Base-by-base conservation (phyloP, 2,888 invertebrate genomes). In the Neoscelio sp. region DNA sequence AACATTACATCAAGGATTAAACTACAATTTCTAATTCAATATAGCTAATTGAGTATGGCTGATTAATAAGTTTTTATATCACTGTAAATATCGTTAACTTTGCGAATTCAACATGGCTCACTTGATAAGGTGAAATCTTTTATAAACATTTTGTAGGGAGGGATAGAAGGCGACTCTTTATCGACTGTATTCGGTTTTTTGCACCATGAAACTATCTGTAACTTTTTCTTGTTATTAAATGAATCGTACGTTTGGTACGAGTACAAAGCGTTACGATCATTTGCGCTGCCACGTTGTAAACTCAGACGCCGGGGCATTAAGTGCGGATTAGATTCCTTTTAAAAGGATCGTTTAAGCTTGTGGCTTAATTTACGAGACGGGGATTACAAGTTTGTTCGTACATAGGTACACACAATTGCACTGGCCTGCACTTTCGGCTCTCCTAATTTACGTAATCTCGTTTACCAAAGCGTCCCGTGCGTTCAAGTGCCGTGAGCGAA, bases 291-390 rank as follows among this genome's bases (percentile, higher is more conserved):
- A 73, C 79, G 71, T 75, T 79, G 73, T 74, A 81, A 79, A 81
- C 74, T 79, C 70, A 79, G 77, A 77, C 70, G 62, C 46, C 40
- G 28, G 74, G 79, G 83, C 83, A 84, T 85, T 85, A 85, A 85
- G 82, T 76, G 84, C 81, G 85, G 84, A 86, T 86, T 85, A 86
- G 81, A 81, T 83, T 81, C 83, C 83, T 84, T 83, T 85, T 85
- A 85, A 85, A 85, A 85, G 86, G 85, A 84, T 85, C 84, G 82
- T 83, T 84, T 85, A 86, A 86, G 84, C 84, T 83, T 81, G 82
- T 78, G 82, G 86, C 85, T 86, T 86, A 85, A 86, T 86, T 86
- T 86, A 86, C 83, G 84, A 83, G 85, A 82, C 84, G 71, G 74
- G 84, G 86, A 85, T 86, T 86, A 86, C 85, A 83, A 83, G 80